These are phyloP conservation scores for Bathynomus jamesi DNA, from an alignment of 1,140 invertebrate genomes.

Conservation along the genomic window DNA sequence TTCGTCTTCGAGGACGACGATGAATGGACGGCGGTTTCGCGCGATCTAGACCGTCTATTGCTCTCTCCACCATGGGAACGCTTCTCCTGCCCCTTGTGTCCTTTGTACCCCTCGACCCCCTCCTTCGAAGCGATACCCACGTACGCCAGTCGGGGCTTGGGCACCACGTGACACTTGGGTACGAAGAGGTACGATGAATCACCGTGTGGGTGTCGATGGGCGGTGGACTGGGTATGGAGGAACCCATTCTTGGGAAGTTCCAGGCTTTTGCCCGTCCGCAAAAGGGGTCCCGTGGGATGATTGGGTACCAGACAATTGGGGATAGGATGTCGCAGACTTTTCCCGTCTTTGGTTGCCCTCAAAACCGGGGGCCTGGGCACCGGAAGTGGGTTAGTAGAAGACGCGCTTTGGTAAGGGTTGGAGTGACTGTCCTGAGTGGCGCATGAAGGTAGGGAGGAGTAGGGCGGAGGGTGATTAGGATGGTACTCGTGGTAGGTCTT, in stretches of 20 bases:
- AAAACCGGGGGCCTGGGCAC: not conserved
- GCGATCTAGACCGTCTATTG: too few relatives aligned
- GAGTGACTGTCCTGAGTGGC: not conserved
- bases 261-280: constrained; percentile 25
- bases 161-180: not conserved
- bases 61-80: too few relatives aligned
- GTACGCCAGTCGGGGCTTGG: not conserved
- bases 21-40: too few relatives aligned
- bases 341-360: not conserved
- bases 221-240: constrained; percentile 5
- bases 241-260: constrained; percentile 15
- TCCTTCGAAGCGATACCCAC: not conserved
- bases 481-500: not conserved
- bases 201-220: constrained; percentile 17
- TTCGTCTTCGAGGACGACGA: too few relatives aligned
- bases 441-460: not conserved
- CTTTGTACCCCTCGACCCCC: too few relatives aligned
- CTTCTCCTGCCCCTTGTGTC: too few relatives aligned
- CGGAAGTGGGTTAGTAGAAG: constrained; percentile 5
- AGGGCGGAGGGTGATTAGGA: not conserved
- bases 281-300: constrained; percentile 25
- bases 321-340: too few relatives aligned
- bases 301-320: too few relatives aligned
- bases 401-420: not conserved
- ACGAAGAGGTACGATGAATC: not conserved